Evolutionary conservation across 1,140 invertebrate species (phyloP).

Genomic region (Drepana arcuata): DNA sequence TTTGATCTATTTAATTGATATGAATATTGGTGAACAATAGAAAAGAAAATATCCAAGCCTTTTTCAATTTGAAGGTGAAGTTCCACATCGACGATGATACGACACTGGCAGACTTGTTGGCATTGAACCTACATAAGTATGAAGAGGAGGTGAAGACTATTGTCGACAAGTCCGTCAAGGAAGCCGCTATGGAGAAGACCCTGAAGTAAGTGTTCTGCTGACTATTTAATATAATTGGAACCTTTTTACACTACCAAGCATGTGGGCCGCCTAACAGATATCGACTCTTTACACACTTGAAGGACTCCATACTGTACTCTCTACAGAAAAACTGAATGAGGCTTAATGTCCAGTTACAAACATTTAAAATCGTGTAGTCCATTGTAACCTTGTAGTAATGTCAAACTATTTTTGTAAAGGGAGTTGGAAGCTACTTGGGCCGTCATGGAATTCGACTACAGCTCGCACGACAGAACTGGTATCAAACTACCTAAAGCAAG

Average conservation of each 20-base stretch:
- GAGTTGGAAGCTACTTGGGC: slow-evolving; percentile 90
- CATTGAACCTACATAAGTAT: slow-evolving; percentile 90
- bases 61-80: too few species aligned
- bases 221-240: not conserved
- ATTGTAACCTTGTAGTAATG: too few species aligned
- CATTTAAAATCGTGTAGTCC: too few species aligned
- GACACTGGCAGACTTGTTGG: slow-evolving; percentile 89
- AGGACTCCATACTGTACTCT: too few species aligned
- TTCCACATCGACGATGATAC: slow-evolving; percentile 82
- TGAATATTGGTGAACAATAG: too few species aligned
- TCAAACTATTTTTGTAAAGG: slow-evolving; percentile 61
- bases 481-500: slow-evolving; percentile 83
- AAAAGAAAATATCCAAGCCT: too few species aligned
- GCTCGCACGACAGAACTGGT: slow-evolving; percentile 85
- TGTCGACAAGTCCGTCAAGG: slow-evolving; percentile 96
- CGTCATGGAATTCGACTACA: slow-evolving; percentile 86
- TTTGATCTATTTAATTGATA: too few species aligned
- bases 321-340: too few species aligned
- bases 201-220: slow-evolving; percentile 60
- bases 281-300: too few species aligned
- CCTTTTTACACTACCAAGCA: too few species aligned
- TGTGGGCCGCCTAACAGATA: too few species aligned
- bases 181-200: slow-evolving; percentile 95
- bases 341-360: too few species aligned
- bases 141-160: slow-evolving; percentile 96